Evolutionary conservation across 1,140 invertebrate genomes (phyloP), one percentile per base, ranked within the genome.

Genomic region (Camponotus floridanus): DNA sequence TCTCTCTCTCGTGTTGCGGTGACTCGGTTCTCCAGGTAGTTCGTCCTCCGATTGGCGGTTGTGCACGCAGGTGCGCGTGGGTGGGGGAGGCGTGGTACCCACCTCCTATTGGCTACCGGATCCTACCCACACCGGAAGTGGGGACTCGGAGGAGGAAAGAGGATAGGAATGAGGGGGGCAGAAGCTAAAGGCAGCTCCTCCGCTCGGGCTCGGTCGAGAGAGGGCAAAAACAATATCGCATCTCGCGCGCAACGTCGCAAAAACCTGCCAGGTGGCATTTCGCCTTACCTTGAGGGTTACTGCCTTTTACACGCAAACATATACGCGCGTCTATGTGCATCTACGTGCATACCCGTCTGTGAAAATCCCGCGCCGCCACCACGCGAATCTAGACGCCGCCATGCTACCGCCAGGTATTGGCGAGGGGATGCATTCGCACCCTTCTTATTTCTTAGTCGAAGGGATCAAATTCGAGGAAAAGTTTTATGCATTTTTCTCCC

Each of bases 181-280:
- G 48, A 76, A 78, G 78, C 79, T 73, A 61, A 86, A 61, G 85
- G 80, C 51, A 45, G 84, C 80, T 89, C 88, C 85, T 87, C 86
- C 67, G 57, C 55, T 83, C 78, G 91, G 87, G 86, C 87, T 88
- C 87, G 87, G 61, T 76, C 64, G 36, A 71, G 71, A 15, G 42
- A 15, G 42, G 57, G 89, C 93, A 94, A 94, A 94, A 94, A 94
- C 94, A 91, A 94, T 94, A 93, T 94, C 93, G 90, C 92, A 93
- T 93, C 93, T 93, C 85, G 86, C 90, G 91, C 73, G 88, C 88
- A 88, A 85, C 85, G 42, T 55, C 74, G 85, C 92, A 95, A 95
- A 95, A 95, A 95, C 92, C 92, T 92, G 93, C 94, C 94, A 95
- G 94, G 94, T 94, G 94, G 94, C 94, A 95, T 95, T 95, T 93